Conservation (phyloP, 2,113 vertebrate species). For the Strigops habroptila region DNA sequence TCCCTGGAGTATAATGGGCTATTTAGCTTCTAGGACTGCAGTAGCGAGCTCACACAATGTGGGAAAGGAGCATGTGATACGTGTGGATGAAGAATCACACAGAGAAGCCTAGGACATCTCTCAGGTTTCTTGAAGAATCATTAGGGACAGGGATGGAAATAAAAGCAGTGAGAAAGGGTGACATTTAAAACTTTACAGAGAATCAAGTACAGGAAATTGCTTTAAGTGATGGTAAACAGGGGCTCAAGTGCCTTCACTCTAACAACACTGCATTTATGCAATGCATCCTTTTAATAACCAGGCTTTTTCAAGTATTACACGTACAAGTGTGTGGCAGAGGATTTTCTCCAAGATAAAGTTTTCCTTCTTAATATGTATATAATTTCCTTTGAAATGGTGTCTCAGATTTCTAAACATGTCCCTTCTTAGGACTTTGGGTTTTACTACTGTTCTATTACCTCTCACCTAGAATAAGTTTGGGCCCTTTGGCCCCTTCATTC, state of each 20-base stretch:
- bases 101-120: neutral
- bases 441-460: neutral
- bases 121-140: neutral
- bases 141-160: neutral
- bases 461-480: neutral
- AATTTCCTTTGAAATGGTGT: neutral
- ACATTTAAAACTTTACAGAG: neutral
- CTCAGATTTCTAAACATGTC: neutral
- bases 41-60: neutral
- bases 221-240: neutral
- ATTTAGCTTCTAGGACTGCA: neutral
- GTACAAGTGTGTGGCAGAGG: neutral
- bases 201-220: neutral
- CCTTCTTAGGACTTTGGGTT: neutral
- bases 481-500: too few relatives aligned
- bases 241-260: neutral
- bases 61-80: neutral
- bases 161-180: neutral
- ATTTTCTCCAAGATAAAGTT: neutral
- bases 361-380: neutral
- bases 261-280: fast-evolving
- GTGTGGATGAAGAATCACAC: neutral
- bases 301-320: neutral
- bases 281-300: neutral
- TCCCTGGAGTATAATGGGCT: neutral